A percentile compares a stretch with the other conserved stretches of the same genome.
Conservation (phyloP, 2,797 vertebrate genomes). For the Halcyon leucocephala region DNA sequence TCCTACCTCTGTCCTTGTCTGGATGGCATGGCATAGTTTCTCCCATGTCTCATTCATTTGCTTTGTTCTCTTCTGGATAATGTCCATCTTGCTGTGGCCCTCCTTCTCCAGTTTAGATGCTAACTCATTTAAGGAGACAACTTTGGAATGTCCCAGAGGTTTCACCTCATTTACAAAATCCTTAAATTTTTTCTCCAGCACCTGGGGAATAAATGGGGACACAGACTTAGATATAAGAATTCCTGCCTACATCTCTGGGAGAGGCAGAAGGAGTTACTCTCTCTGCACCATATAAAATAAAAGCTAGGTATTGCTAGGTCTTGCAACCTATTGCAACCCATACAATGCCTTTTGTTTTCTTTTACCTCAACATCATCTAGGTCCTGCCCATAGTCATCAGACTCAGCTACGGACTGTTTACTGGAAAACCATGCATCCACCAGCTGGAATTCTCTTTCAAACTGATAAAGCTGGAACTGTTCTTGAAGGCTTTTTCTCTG, state of each 20-base stretch:
- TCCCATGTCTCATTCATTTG: constrained; percentile 82
- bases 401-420: constrained; percentile 81
- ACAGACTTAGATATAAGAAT: neutral
- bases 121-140: constrained; percentile 72
- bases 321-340: too few relatives aligned
- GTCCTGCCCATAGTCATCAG: constrained; percentile 86
- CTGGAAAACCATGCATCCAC: constrained; percentile 87
- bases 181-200: constrained; percentile 87
- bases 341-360: neutral
- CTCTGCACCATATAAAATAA: neutral
- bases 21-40: constrained; percentile 77
- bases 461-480: constrained; percentile 84
- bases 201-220: constrained; percentile 65
- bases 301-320: neutral
- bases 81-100: constrained; percentile 67
- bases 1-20: constrained; percentile 82
- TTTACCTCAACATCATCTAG: constrained; percentile 87
- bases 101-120: constrained; percentile 76
- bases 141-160: constrained; percentile 81
- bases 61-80: constrained; percentile 75
- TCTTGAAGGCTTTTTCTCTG: constrained; percentile 78
- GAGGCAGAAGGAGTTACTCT: neutral
- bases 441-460: constrained; percentile 85
- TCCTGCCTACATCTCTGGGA: neutral
- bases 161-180: constrained; percentile 84